Conservation (phyloP, 2,797 vertebrate genomes). For the Phoxinus dragarum region DNA sequence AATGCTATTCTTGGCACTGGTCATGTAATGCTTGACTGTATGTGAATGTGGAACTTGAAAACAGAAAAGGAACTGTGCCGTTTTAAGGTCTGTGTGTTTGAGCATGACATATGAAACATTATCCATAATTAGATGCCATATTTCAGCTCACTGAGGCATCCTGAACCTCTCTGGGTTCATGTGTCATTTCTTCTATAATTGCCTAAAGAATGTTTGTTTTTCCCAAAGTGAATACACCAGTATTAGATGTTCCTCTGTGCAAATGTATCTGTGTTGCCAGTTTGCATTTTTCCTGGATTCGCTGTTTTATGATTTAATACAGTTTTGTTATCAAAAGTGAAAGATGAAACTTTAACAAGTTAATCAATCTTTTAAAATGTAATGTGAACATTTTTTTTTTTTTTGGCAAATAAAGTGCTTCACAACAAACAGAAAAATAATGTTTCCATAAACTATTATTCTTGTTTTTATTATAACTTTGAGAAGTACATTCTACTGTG, state of each 20-base stretch:
- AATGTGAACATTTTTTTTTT: neutral
- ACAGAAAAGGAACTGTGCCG: constrained; percentile 33
- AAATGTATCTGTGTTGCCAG: neutral
- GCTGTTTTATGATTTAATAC: neutral
- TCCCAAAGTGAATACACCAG: neutral
- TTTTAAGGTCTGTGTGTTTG: neutral
- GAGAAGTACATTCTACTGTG: neutral
- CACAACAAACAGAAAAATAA: neutral
- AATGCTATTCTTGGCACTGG: neutral
- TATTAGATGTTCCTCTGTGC: neutral
- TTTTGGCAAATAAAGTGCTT: neutral
- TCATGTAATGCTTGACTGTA: neutral
- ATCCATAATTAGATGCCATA: neutral
- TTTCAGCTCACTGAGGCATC: constrained; percentile 21
- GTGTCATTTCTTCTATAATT: constrained; percentile 43
- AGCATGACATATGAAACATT: neutral
- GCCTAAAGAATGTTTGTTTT: constrained; percentile 10
- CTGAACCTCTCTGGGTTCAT: neutral
- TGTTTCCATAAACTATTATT: neutral
- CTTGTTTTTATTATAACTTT: neutral
- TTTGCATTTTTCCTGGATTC: neutral
- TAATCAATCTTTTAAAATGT: no score
- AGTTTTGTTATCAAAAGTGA: neutral
- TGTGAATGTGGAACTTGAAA: constrained; percentile 35
- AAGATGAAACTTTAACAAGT: no score